Base-by-base conservation (phyloP, 2,797 vertebrate genomes). In the Rhinogobio ventralis region DNA sequence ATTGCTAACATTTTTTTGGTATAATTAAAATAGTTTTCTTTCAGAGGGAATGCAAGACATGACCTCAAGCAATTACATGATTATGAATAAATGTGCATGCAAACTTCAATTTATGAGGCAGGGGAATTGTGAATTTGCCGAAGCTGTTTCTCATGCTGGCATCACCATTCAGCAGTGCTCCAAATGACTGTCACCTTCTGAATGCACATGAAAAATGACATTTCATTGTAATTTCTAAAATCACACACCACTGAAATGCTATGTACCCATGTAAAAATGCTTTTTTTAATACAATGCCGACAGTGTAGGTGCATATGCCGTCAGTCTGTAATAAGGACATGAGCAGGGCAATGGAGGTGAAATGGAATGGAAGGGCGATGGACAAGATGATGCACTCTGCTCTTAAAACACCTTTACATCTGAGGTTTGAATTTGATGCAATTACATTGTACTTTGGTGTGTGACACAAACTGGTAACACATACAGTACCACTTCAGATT, bases 121-220 rank as follows among this genome's bases (percentile, higher is more conserved):
- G 42, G 42, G 51, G 46, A 33, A 53, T 17, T n/a, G 42, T 46
- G 25, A 19, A 57, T 89, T 87, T 90, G 87, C 89, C 89, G 66
- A 87, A 91, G 90, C 90, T 91, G 88, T 88, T 91, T 89, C 86
- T 85, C 66, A 79, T 89, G 74, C 89, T 83, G 84, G 77, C 72
- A 78, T 89, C 85, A 25, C 45, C 45, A 51, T 64, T 64, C 28
- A 82, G 81, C 42, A 23, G 36, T 77, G 53, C 15, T 25, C 23
- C 36, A 60, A 81, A 74, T 64, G 57, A 51, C 69, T 51, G 42
- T 74, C 49, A 36, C 28, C 42, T 66, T 51, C 71, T 74, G 30
- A 74, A 66, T 36, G 57, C 28, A 64, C 81, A 64, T n/a, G n/a
- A n/a, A n/a, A n/a, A n/a, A n/a, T n/a, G n/a, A 45, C 66, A 20